These are phyloP conservation scores for Melipona bicolor DNA, from an alignment of 2,888 invertebrate species.

Conservation along the genomic window DNA sequence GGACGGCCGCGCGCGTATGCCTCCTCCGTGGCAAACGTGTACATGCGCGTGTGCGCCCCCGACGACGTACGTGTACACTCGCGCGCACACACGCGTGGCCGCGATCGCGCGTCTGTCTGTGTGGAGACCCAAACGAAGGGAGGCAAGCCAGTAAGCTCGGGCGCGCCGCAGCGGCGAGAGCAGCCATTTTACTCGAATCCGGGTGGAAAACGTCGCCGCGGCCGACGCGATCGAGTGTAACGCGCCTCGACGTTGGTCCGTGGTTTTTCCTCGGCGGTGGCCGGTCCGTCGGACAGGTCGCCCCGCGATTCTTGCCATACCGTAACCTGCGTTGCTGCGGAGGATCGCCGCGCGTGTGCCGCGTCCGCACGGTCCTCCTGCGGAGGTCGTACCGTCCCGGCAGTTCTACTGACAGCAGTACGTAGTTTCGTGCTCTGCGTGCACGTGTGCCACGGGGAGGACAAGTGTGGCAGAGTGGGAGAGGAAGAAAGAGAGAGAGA, in stretches of 20 bases:
- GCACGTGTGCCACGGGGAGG: conserved; percentile 68
- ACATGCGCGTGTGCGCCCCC: conserved; percentile 66
- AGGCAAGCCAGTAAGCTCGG: conserved; percentile 83
- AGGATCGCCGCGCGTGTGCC: conserved; percentile 39
- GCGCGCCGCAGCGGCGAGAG: conserved; percentile 83
- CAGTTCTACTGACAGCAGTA: conserved; percentile 55
- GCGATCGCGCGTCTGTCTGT: conserved; percentile 72
- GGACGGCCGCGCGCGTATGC: conserved; percentile 33
- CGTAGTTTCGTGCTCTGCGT: conserved; percentile 55
- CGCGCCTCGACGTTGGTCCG: conserved; percentile 15
- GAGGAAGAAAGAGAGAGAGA: conserved; percentile 48
- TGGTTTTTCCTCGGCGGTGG: conserved; percentile 10
- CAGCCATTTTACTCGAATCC: conserved; percentile 83
- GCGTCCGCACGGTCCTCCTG: conserved; percentile 12
- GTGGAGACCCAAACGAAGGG: conserved; percentile 82
- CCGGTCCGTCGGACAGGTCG: neutral
- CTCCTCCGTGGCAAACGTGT: conserved; percentile 35
- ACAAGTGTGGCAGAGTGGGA: conserved; percentile 56
- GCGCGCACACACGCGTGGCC: conserved; percentile 63
- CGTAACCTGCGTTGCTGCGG: neutral
- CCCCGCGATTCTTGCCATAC: neutral
- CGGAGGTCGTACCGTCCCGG: conserved; percentile 11
- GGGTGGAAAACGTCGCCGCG: conserved; percentile 74
- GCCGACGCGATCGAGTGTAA: conserved; percentile 41
- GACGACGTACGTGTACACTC: conserved; percentile 48